These are phyloP conservation scores for Akabosia matsudoensis DNA, from an alignment of 1,140 invertebrate genomes.

Conservation along the genomic window DNA sequence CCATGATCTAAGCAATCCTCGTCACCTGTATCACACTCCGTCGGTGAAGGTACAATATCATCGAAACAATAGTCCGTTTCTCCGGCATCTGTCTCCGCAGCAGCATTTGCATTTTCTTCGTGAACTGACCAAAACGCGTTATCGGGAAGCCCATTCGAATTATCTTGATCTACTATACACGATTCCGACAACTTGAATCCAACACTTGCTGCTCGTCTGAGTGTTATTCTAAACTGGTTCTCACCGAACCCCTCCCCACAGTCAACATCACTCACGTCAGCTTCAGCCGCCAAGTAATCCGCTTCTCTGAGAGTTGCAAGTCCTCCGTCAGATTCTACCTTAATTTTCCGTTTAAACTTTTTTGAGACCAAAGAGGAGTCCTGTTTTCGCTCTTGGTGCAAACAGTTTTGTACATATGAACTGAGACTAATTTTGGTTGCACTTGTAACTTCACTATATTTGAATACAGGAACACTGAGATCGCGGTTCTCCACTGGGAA, in stretches of 20 bases:
- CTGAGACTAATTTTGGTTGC: conserved; percentile 42
- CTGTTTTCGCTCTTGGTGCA: conserved; percentile 29
- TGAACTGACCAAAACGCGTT: background rate
- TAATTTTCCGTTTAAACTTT: conserved; percentile 33
- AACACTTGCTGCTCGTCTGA: background rate
- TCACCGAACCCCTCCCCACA: background rate
- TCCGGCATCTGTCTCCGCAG: background rate
- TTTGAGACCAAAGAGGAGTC: conserved; percentile 20
- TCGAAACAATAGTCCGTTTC: conserved; percentile 25
- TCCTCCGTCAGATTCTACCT: background rate
- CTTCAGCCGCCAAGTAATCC: conserved; percentile 32
- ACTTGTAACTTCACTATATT: conserved; percentile 39
- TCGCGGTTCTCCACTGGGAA: conserved; percentile 31
- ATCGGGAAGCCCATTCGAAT: conserved; percentile 10
- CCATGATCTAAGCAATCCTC: conserved; percentile 57
- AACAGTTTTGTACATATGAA: conserved; percentile 37
- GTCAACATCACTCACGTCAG: conserved; percentile 35
- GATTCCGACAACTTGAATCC: background rate
- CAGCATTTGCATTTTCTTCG: conserved; percentile 8
- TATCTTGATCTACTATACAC: background rate
- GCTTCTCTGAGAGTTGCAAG: background rate
- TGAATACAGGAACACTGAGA: conserved; percentile 37
- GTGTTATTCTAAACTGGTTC: conserved; percentile 6
- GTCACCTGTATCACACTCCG: conserved; percentile 26
- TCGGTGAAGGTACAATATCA: background rate